phyloP scores from a whole-genome alignment of 2,888 invertebrate species.

The Adineta ricciae region DNA sequence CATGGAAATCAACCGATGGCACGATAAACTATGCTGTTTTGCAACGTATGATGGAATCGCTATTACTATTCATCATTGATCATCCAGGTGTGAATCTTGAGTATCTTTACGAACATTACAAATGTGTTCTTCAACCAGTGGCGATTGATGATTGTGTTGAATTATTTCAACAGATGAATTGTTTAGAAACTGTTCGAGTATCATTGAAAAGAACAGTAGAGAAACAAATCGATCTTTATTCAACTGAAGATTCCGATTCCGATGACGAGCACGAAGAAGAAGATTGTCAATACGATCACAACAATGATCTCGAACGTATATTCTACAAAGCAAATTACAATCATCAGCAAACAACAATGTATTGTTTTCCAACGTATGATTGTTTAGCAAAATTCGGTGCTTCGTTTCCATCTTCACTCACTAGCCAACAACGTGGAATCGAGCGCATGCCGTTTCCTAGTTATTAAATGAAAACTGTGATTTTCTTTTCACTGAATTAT shows the following conservation, averaged over 20 bases:
- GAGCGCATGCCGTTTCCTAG: not conserved
- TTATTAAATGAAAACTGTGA: not conserved
- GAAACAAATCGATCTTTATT: not conserved
- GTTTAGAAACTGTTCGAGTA: not conserved
- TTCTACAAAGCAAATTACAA: not conserved
- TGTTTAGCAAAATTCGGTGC: not conserved
- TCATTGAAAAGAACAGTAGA: not conserved
- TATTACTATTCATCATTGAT: not conserved
- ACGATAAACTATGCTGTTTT: not conserved
- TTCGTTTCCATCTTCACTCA: not conserved
- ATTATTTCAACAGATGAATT: slow-evolving; percentile 13
- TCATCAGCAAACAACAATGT: not conserved
- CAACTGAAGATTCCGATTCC: not conserved
- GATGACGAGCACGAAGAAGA: not conserved
- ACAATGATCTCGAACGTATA: not conserved
- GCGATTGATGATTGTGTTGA: not conserved
- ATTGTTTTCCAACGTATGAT: not conserved
- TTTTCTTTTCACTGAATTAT: not conserved
- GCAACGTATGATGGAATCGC: slow-evolving; percentile 3
- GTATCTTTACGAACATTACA: not conserved
- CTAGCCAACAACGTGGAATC: not conserved
- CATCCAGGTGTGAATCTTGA: not conserved
- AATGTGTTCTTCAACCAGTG: not conserved
- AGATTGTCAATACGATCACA: not conserved
- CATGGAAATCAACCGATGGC: not conserved